Conservation (phyloP, 1,140 invertebrate genomes). For the Drosophila subpulchrella region DNA sequence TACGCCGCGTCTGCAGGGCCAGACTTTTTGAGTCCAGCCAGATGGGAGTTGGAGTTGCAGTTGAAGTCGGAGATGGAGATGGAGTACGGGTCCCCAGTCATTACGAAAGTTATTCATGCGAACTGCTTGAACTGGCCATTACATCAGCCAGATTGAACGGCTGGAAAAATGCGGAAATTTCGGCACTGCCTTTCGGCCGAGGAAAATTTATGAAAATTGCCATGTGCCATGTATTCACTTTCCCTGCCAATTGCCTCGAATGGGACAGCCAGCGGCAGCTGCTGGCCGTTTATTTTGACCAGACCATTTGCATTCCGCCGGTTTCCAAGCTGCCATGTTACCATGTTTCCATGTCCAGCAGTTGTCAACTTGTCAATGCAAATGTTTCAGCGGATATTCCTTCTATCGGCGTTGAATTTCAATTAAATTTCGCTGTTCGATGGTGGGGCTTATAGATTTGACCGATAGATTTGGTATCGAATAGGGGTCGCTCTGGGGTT, state of each 20-base stretch:
- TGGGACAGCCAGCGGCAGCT: slow-evolving; percentile 38
- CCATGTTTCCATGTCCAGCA: slow-evolving; percentile 50
- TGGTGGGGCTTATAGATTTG: slow-evolving; percentile 25
- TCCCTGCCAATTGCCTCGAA: slow-evolving; percentile 53
- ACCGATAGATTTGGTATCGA: slow-evolving; percentile 34
- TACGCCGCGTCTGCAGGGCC: slow-evolving; percentile 54
- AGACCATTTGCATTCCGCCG: slow-evolving; percentile 57
- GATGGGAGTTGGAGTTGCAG: background rate
- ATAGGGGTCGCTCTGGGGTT: slow-evolving; percentile 4
- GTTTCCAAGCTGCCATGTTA: slow-evolving; percentile 9
- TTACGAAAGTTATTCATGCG: slow-evolving; percentile 79
- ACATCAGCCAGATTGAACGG: slow-evolving; percentile 54
- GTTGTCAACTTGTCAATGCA: slow-evolving; percentile 75
- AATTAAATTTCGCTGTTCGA: slow-evolving; percentile 30
- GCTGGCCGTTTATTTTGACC: slow-evolving; percentile 32
- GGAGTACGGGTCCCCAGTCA: slow-evolving; percentile 50
- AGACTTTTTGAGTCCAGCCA: slow-evolving; percentile 10
- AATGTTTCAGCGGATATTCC: slow-evolving; percentile 59
- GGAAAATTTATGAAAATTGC: slow-evolving; percentile 81
- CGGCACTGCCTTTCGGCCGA: slow-evolving; percentile 38
- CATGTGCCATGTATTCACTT: slow-evolving; percentile 46
- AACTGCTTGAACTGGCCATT: slow-evolving; percentile 75
- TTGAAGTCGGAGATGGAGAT: background rate
- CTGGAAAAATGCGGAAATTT: slow-evolving; percentile 69
- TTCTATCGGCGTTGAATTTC: slow-evolving; percentile 46